Evolutionary conservation across 2,113 vertebrate genomes (phyloP).

Genomic region (Clinocottus analis): DNA sequence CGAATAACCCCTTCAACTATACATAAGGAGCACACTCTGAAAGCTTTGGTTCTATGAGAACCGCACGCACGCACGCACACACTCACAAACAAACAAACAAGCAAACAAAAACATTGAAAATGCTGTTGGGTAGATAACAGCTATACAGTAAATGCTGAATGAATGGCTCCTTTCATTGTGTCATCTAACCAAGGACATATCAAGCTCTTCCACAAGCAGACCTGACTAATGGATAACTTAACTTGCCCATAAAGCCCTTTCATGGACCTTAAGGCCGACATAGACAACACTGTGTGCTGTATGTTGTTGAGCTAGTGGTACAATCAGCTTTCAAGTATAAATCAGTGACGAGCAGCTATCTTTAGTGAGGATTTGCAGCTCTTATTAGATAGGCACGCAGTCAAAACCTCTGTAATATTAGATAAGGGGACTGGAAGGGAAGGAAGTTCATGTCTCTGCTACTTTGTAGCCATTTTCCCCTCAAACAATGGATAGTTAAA

Average conservation of each 20-base stretch:
- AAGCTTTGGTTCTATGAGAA: background rate
- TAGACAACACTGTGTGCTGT: background rate
- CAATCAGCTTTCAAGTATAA: conserved; percentile 6
- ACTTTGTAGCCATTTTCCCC: background rate
- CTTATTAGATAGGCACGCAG: background rate
- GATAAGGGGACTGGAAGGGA: background rate
- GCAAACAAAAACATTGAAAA: background rate
- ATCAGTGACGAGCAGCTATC: background rate
- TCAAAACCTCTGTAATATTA: background rate
- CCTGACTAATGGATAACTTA: background rate
- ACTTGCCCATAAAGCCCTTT: background rate
- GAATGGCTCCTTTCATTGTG: conserved; percentile 27
- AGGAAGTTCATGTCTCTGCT: conserved; percentile 4
- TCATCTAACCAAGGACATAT: conserved; percentile 13
- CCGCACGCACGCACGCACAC: background rate
- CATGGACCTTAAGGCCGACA: background rate
- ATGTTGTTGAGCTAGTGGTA: background rate
- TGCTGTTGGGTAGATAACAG: background rate
- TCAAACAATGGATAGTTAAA: background rate
- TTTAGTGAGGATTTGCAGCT: background rate
- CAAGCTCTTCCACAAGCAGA: background rate
- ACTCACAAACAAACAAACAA: background rate
- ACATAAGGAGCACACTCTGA: background rate
- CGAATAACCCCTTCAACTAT: background rate
- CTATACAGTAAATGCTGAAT: conserved; percentile 1